phyloP scores from a whole-genome alignment of 1,140 invertebrate genomes.

The Pinna nobilis region DNA sequence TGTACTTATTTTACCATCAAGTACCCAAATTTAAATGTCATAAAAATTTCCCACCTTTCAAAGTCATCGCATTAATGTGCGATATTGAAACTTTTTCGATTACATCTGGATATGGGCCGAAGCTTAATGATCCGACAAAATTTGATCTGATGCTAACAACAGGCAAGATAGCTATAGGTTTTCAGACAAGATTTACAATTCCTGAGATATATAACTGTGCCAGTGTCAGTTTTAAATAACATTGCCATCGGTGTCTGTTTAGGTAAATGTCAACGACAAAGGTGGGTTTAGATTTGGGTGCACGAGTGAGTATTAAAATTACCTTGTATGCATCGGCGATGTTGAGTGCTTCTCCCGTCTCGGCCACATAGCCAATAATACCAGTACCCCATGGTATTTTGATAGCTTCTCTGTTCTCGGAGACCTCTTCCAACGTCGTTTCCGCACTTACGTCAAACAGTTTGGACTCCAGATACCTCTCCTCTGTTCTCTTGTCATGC shows the following conservation, averaged over 20 bases:
- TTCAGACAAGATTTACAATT: too few species aligned
- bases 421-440: slow-evolving; percentile 85
- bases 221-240: not conserved
- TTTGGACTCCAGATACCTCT: slow-evolving; percentile 88
- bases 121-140: too few species aligned
- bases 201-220: too few species aligned
- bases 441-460: slow-evolving; percentile 88
- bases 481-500: slow-evolving; percentile 78
- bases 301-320: not conserved
- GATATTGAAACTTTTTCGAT: too few species aligned
- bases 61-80: too few species aligned
- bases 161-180: too few species aligned
- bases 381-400: slow-evolving; percentile 88
- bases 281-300: not conserved
- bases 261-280: not conserved
- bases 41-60: too few species aligned
- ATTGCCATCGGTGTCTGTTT: not conserved
- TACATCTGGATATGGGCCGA: too few species aligned
- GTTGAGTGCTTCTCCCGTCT: slow-evolving; percentile 93
- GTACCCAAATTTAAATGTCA: too few species aligned
- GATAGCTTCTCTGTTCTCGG: slow-evolving; percentile 94
- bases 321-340: slow-evolving; percentile 97
- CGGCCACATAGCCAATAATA: slow-evolving; percentile 94
- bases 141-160: too few species aligned
- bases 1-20: too few species aligned